Base-by-base conservation (phyloP, 2,888 invertebrate species). In the Hipparchia sbordonii region DNA sequence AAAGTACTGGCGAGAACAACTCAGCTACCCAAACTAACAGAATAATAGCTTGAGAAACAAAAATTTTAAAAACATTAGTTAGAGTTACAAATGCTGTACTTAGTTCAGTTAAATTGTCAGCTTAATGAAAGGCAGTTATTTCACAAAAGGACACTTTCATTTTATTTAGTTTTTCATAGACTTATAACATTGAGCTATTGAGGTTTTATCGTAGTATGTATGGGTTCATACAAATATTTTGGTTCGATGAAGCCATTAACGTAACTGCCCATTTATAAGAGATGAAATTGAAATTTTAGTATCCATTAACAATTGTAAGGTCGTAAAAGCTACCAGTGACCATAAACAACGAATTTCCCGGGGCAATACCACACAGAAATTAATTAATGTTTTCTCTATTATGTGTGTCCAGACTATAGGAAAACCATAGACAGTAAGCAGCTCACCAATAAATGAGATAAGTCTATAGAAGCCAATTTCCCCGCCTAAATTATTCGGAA, bases 341-440 rank as follows among this genome's bases (percentile, higher is more conserved):
- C 57, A 57, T 57, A 67, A 57, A 57, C 45, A 46, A 67, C 66
- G 23, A 8, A 13, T 63, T 33, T 59, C 72, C 70, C 62, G 62
- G 67, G 70, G 74, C 72, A 65, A 67, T 72, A 65, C 74, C 74
- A 72, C 70, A 71, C 72, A 70, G 67, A 74, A 72, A 60, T 23
- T 72, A 72, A 74, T 74, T 74, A 68, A 63, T 6, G 45, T 2
- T 46, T 23, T 59, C 60, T 59, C 13, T 39, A 45, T 57, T 54
- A 69, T 7, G 56, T 52, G 61, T 9, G 6, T 13, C 46, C 23
- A 56, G 48, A 66, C 10, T 65, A 52, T 6, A 65, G 51, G 1
- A 65, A 39, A 65, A 52, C 13, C 6, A n/a, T 6, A 13, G n/a
- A 13, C n/a, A 8, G 6, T 13, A 7, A 56, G 13, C 56, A 2